phyloP scores from a whole-genome alignment of 2,113 vertebrate species.

The Meleagris gallopavo region DNA sequence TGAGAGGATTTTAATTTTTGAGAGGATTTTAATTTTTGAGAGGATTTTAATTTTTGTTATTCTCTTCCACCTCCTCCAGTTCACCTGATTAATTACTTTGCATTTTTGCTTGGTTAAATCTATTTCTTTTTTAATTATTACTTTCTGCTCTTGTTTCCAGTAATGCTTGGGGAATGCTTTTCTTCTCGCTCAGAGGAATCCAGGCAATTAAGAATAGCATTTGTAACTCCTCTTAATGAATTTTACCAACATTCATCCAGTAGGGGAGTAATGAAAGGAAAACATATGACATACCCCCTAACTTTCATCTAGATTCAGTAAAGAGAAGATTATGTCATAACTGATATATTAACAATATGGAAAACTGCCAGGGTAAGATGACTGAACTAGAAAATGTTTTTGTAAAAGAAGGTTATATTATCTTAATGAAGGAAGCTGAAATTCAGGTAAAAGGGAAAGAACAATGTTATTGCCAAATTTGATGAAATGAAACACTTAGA shows the following conservation, averaged over 20 bases:
- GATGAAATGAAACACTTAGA: neutral
- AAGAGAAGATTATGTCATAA: neutral
- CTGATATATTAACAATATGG: neutral
- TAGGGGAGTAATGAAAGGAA: slow-evolving; percentile 43
- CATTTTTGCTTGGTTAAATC: neutral
- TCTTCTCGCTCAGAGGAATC: neutral
- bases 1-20: neutral
- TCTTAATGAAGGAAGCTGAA: slow-evolving; percentile 12
- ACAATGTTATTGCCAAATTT: slow-evolving; percentile 1
- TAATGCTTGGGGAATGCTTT: neutral
- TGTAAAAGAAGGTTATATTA: neutral
- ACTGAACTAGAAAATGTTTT: slow-evolving; percentile 7
- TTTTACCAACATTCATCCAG: neutral
- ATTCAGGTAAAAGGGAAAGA: slow-evolving; percentile 3
- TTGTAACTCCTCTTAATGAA: slow-evolving; percentile 16
- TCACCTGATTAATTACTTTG: neutral
- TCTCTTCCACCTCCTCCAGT: neutral
- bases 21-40: neutral
- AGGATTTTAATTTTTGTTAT: neutral
- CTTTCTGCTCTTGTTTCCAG: neutral
- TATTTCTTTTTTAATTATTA: neutral
- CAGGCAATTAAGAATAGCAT: slow-evolving; percentile 8
- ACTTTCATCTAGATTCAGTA: slow-evolving; percentile 15
- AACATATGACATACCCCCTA: slow-evolving; percentile 26
- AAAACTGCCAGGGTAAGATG: slow-evolving; percentile 14